A percentile compares a stretch with the other conserved stretches of the same genome.
Evolutionary conservation across 2,888 invertebrate genomes (phyloP).

Genomic region (Erebia aethiops): DNA sequence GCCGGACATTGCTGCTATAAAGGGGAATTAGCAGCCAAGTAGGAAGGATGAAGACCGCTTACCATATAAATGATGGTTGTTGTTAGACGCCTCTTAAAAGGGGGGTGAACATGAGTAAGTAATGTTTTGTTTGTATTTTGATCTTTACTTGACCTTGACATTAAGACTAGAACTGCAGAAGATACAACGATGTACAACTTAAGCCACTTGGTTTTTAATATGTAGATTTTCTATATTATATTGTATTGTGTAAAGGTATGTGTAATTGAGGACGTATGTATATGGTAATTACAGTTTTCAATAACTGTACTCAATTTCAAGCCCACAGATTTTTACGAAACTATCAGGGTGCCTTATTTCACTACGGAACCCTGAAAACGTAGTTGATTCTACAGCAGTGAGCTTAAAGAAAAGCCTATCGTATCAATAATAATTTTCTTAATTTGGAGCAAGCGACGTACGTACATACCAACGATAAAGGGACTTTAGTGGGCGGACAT

Average conservation of each 20-base stretch:
- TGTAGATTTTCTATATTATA: no score
- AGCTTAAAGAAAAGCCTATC: neutral
- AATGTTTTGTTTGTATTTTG: neutral
- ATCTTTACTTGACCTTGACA: no score
- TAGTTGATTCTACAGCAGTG: no score
- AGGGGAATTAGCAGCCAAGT: slow-evolving; percentile 15
- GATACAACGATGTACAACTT: no score
- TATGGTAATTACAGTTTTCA: no score
- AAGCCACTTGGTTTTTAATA: no score
- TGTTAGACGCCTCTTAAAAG: neutral
- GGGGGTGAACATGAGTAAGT: neutral
- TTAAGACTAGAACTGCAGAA: no score
- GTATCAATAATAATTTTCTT: neutral
- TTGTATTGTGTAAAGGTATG: no score
- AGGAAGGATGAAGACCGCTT: neutral
- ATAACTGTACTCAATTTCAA: no score
- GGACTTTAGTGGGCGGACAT: slow-evolving; percentile 12
- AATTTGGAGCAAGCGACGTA: neutral
- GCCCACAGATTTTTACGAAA: neutral
- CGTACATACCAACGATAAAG: neutral
- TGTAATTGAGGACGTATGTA: no score
- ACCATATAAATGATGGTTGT: slow-evolving; percentile 1
- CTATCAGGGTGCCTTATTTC: neutral
- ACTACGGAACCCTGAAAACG: neutral
- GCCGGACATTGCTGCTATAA: slow-evolving; percentile 26